These are phyloP conservation scores for Phania funesta DNA, from an alignment of 2,888 invertebrate genomes.

Conservation along the genomic window DNA sequence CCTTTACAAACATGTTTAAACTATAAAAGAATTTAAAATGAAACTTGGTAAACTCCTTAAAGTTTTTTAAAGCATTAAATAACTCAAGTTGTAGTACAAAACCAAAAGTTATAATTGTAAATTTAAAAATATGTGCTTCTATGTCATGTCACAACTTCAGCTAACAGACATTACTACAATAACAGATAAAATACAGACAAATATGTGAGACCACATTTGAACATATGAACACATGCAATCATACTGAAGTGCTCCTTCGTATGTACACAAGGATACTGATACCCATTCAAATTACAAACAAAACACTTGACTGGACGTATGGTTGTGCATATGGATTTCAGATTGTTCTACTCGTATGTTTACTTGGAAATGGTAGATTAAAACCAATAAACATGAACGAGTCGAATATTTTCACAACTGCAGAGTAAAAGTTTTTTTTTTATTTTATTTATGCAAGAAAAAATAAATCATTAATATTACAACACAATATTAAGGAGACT, in stretches of 20 bases:
- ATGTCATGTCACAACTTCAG: slow-evolving; percentile 35
- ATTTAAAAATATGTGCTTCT: slow-evolving; percentile 48
- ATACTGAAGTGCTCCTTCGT: not conserved
- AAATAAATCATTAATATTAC: not conserved
- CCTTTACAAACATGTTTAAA: not conserved
- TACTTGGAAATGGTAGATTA: slow-evolving; percentile 13
- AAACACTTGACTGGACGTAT: not conserved
- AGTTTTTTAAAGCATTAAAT: slow-evolving; percentile 33
- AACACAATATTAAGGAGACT: too few species aligned
- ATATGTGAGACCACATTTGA: slow-evolving; percentile 3
- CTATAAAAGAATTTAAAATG: too few species aligned
- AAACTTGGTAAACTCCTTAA: slow-evolving; percentile 5
- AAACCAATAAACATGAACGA: slow-evolving; percentile 1
- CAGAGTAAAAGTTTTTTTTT: not conserved
- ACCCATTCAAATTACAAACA: slow-evolving; percentile 9
- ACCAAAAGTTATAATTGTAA: slow-evolving; percentile 49
- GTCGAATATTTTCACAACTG: not conserved
- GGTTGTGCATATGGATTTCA: not conserved
- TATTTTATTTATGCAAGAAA: too few species aligned
- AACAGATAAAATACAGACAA: not conserved
- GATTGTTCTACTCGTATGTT: not conserved
- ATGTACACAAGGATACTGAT: not conserved
- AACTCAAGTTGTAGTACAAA: slow-evolving; percentile 42
- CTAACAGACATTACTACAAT: not conserved
- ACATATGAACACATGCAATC: not conserved